A percentile compares a stretch with the other conserved stretches of the same genome.
These are phyloP conservation scores for Acleris cristana DNA, from an alignment of 2,888 invertebrate genomes.

Conservation along the genomic window DNA sequence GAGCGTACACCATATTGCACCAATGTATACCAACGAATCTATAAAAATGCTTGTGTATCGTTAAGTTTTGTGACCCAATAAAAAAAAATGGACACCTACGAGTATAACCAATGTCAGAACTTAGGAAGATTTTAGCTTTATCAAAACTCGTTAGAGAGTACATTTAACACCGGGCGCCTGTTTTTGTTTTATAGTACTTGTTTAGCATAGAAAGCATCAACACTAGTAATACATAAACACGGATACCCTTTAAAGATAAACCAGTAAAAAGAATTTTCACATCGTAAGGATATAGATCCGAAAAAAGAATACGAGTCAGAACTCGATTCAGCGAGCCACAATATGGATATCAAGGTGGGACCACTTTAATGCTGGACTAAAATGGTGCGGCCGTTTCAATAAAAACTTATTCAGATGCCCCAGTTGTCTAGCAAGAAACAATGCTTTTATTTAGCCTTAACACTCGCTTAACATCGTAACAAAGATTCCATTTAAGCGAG, in stretches of 20 bases:
- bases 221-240: too few species aligned
- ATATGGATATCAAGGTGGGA: slow-evolving; percentile 24
- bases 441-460: slow-evolving; percentile 50
- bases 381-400: slow-evolving; percentile 21
- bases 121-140: too few species aligned
- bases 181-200: neutral
- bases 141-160: too few species aligned
- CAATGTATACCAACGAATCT: too few species aligned
- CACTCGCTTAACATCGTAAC: slow-evolving; percentile 43
- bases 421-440: slow-evolving; percentile 49
- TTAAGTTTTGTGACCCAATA: too few species aligned
- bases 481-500: slow-evolving; percentile 45
- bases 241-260: slow-evolving; percentile 1
- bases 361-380: slow-evolving; percentile 20
- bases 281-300: neutral
- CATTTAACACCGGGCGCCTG: too few species aligned
- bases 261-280: neutral
- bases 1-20: too few species aligned
- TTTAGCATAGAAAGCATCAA: neutral
- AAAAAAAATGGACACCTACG: too few species aligned
- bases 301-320: slow-evolving; percentile 25
- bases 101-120: too few species aligned
- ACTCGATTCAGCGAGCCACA: slow-evolving; percentile 16
- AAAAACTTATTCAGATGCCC: slow-evolving; percentile 64
- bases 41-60: too few species aligned